Evolutionary conservation across 2,113 vertebrate species (phyloP).

Genomic region (Stigmatopora nigra): DNA sequence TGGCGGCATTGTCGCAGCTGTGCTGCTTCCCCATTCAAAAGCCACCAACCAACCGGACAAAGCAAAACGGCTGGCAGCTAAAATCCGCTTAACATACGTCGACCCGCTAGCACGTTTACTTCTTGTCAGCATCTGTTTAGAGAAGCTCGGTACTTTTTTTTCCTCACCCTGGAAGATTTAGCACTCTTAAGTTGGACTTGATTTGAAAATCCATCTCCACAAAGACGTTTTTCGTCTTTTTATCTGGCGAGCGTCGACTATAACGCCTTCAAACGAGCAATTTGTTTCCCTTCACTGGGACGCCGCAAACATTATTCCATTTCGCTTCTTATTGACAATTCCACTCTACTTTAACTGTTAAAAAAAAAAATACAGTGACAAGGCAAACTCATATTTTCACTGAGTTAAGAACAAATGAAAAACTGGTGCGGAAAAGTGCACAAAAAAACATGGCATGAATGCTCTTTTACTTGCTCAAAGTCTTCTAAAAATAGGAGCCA

Average conservation of each 20-base stretch:
- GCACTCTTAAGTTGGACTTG: not conserved
- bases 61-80: not conserved
- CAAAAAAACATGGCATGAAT: not conserved
- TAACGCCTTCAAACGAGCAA: not conserved
- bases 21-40: constrained; percentile 11
- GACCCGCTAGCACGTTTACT: not conserved
- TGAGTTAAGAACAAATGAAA: not conserved
- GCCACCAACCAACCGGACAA: not conserved
- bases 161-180: not conserved
- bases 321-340: not conserved
- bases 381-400: not conserved
- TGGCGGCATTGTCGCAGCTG: constrained; percentile 26
- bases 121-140: not conserved
- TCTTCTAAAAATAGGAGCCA: not conserved
- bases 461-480: not conserved
- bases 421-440: not conserved
- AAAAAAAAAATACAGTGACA: not conserved
- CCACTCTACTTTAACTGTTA: not conserved
- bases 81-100: not conserved
- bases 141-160: not conserved
- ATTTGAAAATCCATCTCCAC: constrained; percentile 3
- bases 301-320: not conserved
- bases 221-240: not conserved
- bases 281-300: not conserved
- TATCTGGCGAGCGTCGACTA: not conserved